Percentiles rank a stretch among this genome's conserved stretches.
Conservation (phyloP, 2,113 vertebrate species). For the Hyperopisus bebe region DNA sequence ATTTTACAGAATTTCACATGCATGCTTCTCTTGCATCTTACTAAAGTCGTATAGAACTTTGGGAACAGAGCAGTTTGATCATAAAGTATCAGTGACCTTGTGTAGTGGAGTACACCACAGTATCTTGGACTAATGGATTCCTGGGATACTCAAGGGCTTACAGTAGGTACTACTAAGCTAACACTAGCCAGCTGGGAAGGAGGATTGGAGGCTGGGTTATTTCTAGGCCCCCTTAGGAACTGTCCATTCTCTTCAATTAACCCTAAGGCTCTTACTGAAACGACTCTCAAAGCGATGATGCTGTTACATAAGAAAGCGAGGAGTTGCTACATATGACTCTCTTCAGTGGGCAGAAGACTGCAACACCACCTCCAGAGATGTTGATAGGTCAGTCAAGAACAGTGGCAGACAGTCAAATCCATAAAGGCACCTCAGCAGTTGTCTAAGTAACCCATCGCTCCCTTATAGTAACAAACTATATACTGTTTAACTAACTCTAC, state of each 20-base stretch:
- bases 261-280: conserved; percentile 59
- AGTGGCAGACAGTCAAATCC: background rate
- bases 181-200: background rate
- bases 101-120: background rate
- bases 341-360: background rate
- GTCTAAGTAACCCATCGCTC: background rate
- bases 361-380: background rate
- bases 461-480: background rate
- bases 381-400: background rate
- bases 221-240: conserved; percentile 31
- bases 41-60: background rate
- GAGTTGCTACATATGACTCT: background rate
- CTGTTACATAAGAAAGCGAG: conserved; percentile 41
- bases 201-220: conserved; percentile 34
- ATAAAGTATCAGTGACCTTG: background rate
- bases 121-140: conserved; percentile 12
- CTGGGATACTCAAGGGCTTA: conserved; percentile 16
- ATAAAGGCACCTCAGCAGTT: background rate
- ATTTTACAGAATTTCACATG: background rate
- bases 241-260: conserved; percentile 50
- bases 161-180: conserved; percentile 11
- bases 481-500: background rate
- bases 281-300: conserved; percentile 26
- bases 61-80: background rate
- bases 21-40: background rate